phyloP scores from a whole-genome alignment of 2,888 invertebrate species.

The Argynnis bischoffii region DNA sequence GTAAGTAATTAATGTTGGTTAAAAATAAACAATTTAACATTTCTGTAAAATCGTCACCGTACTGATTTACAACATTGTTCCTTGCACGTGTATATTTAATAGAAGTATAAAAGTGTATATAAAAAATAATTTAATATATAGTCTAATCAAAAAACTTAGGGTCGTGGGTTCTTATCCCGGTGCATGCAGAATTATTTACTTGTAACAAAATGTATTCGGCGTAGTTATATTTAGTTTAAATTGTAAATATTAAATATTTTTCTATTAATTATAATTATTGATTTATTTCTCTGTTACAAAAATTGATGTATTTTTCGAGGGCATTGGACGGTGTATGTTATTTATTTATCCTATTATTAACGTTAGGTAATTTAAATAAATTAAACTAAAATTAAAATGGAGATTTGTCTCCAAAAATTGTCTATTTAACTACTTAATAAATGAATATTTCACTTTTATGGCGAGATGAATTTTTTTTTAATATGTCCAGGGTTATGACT shows the following conservation, averaged over 20 bases:
- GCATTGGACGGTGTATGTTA: background rate
- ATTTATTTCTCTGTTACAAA: conserved; percentile 4
- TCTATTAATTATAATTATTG: conserved; percentile 1
- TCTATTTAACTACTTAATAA: no score
- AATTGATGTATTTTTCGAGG: conserved; percentile 11
- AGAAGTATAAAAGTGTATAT: conserved; percentile 5
- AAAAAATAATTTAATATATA: background rate
- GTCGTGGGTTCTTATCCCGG: conserved; percentile 10
- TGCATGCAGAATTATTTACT: conserved; percentile 9
- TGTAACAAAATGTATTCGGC: conserved; percentile 4
- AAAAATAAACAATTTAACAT: no score
- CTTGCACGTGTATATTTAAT: no score
- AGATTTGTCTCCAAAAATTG: no score
- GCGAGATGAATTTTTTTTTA: no score
- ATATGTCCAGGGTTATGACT: no score
- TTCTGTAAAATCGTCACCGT: no score
- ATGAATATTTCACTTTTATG: no score
- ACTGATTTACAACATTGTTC: no score
- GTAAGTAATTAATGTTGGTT: no score
- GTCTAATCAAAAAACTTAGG: background rate
- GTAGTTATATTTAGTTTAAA: conserved; percentile 10
- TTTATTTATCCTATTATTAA: background rate
- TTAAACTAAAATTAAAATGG: background rate
- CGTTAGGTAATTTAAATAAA: background rate
- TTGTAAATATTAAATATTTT: conserved; percentile 19